These are phyloP conservation scores for Masticophis lateralis DNA, from an alignment of 2,797 vertebrate genomes.

Conservation along the genomic window DNA sequence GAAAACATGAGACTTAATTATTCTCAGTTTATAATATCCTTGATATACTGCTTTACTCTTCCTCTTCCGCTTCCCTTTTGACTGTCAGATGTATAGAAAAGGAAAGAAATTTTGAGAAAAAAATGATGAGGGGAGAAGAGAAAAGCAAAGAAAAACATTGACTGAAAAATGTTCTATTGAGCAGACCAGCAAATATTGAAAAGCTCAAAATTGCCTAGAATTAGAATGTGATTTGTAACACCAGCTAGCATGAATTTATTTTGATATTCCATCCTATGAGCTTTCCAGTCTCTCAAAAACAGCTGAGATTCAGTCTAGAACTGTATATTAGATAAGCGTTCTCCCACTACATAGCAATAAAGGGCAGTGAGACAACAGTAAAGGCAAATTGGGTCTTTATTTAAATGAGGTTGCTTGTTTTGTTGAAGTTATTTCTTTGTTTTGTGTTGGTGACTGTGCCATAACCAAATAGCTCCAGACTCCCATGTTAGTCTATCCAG, in stretches of 20 bases:
- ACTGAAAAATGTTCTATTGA: background rate
- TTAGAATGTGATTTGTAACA: background rate
- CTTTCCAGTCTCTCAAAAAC: background rate
- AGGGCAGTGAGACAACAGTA: background rate
- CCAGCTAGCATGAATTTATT: conserved; percentile 20
- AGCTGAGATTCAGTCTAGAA: conserved; percentile 23
- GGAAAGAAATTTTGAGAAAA: conserved; percentile 6
- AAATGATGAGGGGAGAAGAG: background rate
- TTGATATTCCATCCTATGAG: background rate
- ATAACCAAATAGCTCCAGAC: background rate
- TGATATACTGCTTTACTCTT: background rate
- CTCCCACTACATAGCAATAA: background rate
- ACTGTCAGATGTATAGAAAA: background rate
- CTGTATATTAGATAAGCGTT: background rate
- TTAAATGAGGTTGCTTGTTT: background rate
- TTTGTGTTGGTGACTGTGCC: background rate
- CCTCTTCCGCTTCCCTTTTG: background rate
- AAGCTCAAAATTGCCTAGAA: background rate
- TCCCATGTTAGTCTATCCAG: background rate
- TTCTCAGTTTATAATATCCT: background rate
- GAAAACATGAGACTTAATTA: background rate
- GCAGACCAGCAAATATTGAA: conserved; percentile 15
- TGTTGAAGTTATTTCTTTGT: background rate
- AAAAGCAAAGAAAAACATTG: conserved; percentile 23
- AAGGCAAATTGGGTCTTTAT: background rate